phyloP scores from a whole-genome alignment of 2,113 vertebrate genomes.

The Indicator maculatus region DNA sequence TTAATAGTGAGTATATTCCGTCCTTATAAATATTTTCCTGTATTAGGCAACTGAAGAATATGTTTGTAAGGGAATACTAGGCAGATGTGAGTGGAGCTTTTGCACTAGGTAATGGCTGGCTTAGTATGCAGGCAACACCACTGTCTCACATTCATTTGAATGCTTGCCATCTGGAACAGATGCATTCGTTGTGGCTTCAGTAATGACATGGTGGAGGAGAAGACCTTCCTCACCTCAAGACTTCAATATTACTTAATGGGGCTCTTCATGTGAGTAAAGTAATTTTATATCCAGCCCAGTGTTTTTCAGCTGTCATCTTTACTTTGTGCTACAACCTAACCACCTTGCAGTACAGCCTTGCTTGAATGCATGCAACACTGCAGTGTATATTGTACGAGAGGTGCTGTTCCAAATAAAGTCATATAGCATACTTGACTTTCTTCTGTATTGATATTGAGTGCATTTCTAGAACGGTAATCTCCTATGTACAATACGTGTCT shows the following conservation, averaged over 20 bases:
- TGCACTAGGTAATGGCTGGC: not conserved
- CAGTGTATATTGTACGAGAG: not conserved
- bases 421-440: slow-evolving; percentile 47
- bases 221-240: slow-evolving; percentile 39
- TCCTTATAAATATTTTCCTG: not conserved
- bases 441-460: slow-evolving; percentile 65
- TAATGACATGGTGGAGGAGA: slow-evolving; percentile 38
- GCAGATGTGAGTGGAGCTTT: not conserved
- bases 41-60: not conserved
- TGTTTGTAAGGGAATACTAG: not conserved
- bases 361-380: not conserved
- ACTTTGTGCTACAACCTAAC: not conserved
- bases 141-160: not conserved
- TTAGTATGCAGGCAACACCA: slow-evolving; percentile 18
- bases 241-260: slow-evolving; percentile 5
- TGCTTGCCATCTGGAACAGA: slow-evolving; percentile 52
- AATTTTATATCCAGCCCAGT: not conserved
- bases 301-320: not conserved
- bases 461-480: slow-evolving; percentile 67
- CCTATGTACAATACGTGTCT: slow-evolving; percentile 66
- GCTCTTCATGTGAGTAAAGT: not conserved
- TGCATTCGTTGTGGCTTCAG: slow-evolving; percentile 40
- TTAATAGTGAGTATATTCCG: not conserved
- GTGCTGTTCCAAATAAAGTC: slow-evolving; percentile 49
- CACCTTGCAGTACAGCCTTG: not conserved